Base-by-base conservation (phyloP, 2,888 invertebrate genomes). In the Diaperis boleti region DNA sequence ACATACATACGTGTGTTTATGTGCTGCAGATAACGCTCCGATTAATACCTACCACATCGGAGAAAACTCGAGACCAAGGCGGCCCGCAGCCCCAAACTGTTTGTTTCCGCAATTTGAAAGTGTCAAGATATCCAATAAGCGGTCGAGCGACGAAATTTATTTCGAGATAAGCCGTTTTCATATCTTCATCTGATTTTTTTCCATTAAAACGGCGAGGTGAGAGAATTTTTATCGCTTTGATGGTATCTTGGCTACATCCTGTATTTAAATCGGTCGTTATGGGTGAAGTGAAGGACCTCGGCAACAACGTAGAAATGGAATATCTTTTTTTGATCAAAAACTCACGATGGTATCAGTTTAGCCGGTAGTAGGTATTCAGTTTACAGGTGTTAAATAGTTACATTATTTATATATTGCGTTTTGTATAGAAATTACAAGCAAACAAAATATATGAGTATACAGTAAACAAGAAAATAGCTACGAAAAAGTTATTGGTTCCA, bases 1-100 rank as follows among this genome's bases (percentile, higher is more conserved):
- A 64, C 62, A 67, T 64, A 66, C 64, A 64, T 67, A 66, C 65
- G 66, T 68, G 66, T 69, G 65, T 69, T 67, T 69, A 67, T 67
- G 59, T 66, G 56, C 35, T 47, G n/a, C 4, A 64, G 66, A 64
- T 64, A 67, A 66, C 52, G 45, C 35, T 37, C 59, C 64, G 67
- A 66, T 69, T 67, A 69, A 67, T 62, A 57, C 47, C 15, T n/a
- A 47, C 42, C 31, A 31, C 59, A 45, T 47, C 39, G 31, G 55
- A 42, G 44, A 60, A 64, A 49, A 49, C 35, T 35, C 15, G 20
- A 56, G 47, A 56, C 47, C 57, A 57, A 52, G 39, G 41, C 45
- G 37, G 45, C 52, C 37, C 37, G 49, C 31, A 47, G 33, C 3
- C 1, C 45, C 15, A 3, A 4, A 22, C 49, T 39, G 37, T 10